Conservation (phyloP, 2,888 invertebrate species). For the Calameuta idolon region DNA sequence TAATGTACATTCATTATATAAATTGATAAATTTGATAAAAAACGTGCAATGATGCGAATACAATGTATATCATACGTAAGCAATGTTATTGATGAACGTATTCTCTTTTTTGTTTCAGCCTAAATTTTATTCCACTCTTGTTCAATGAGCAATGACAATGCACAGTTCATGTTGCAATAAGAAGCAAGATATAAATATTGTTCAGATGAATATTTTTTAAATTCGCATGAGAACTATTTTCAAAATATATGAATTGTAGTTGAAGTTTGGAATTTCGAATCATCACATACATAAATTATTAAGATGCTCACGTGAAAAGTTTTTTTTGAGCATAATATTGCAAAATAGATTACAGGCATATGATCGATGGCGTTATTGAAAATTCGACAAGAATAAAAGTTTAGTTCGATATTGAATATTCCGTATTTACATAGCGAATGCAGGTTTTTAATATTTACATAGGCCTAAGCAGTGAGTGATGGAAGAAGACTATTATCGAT, state of each 20-base stretch:
- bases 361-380: too few relatives aligned
- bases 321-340: neutral
- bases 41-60: neutral
- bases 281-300: neutral
- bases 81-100: constrained; percentile 11
- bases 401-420: neutral
- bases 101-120: constrained; percentile 51
- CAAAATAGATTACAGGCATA: too few relatives aligned
- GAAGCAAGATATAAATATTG: constrained; percentile 19
- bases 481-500: neutral
- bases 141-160: constrained; percentile 45
- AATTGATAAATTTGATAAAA: neutral
- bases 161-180: neutral
- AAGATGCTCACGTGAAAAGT: neutral
- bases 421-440: neutral
- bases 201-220: constrained; percentile 20
- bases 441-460: neutral
- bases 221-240: constrained; percentile 13
- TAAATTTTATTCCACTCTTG: constrained; percentile 63
- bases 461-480: neutral
- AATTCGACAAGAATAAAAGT: neutral
- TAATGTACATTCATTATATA: neutral
- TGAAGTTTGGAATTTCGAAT: constrained; percentile 15
- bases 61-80: neutral
- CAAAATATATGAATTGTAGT: constrained; percentile 19